Percentiles rank a stretch among this genome's conserved stretches.
phyloP scores from a whole-genome alignment of 2,113 vertebrate genomes.

The Pomatorhinus ruficollis region DNA sequence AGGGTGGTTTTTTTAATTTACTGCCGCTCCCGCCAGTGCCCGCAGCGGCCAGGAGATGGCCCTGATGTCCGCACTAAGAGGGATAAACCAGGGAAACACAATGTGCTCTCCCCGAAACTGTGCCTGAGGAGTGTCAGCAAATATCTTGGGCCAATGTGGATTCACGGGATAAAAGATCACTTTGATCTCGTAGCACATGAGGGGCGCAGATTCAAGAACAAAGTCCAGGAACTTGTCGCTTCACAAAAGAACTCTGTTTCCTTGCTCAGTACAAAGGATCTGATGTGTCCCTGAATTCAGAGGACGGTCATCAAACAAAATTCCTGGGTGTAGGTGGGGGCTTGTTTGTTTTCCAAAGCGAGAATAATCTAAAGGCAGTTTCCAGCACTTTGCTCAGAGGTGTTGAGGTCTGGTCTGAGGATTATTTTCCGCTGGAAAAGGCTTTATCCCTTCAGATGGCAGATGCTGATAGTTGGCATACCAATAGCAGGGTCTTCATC shows the following conservation, averaged over 20 bases:
- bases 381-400: background rate
- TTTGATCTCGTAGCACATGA: background rate
- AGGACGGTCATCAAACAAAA: background rate
- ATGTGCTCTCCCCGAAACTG: background rate
- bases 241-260: background rate
- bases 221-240: conserved; percentile 25
- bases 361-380: background rate
- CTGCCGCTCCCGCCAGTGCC: background rate
- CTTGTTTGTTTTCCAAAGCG: background rate
- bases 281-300: background rate
- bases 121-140: background rate
- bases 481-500: no score
- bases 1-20: rapidly evolving
- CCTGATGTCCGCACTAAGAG: background rate
- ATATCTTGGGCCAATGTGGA: background rate
- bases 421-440: background rate
- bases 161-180: background rate
- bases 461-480: no score
- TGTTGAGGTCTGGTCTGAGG: background rate
- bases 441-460: background rate
- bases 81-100: rapidly evolving
- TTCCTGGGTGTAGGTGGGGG: no score
- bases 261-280: background rate
- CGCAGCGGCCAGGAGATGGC: conserved; percentile 48
- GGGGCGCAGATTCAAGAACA: conserved; percentile 2